Conservation (phyloP, 2,888 invertebrate genomes). For the Torymus aiolomorphi region DNA sequence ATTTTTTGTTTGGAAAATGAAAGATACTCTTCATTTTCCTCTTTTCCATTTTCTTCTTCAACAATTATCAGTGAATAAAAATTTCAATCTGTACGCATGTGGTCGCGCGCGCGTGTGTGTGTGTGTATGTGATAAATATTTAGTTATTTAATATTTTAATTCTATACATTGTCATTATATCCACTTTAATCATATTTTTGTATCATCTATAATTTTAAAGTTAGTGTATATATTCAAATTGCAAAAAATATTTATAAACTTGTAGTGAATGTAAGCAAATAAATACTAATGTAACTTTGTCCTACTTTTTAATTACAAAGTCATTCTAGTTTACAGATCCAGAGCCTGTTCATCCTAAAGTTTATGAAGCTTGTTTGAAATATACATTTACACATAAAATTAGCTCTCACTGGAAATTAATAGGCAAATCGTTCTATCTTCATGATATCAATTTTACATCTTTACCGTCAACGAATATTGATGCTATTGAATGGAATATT, state of each 20-base stretch:
- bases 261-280: too few species aligned
- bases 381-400: constrained; percentile 70
- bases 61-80: not conserved
- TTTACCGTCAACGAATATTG: constrained; percentile 50
- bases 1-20: too few species aligned
- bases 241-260: too few species aligned
- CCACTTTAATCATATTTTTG: too few species aligned
- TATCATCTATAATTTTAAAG: too few species aligned
- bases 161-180: too few species aligned
- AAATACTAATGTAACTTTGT: not conserved
- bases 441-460: constrained; percentile 67
- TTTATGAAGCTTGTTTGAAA: constrained; percentile 69
- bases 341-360: constrained; percentile 61
- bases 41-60: too few species aligned
- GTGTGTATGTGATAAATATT: too few species aligned
- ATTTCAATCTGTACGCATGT: too few species aligned
- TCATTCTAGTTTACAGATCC: constrained; percentile 61
- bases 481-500: constrained; percentile 67
- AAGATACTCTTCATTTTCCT: not conserved
- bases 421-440: constrained; percentile 65
- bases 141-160: too few species aligned
- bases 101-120: too few species aligned
- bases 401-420: constrained; percentile 71
- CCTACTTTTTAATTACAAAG: not conserved
- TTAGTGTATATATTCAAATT: too few species aligned